These are phyloP conservation scores for Disparrhopalites patrizii DNA, from an alignment of 2,888 invertebrate genomes.

Conservation along the genomic window DNA sequence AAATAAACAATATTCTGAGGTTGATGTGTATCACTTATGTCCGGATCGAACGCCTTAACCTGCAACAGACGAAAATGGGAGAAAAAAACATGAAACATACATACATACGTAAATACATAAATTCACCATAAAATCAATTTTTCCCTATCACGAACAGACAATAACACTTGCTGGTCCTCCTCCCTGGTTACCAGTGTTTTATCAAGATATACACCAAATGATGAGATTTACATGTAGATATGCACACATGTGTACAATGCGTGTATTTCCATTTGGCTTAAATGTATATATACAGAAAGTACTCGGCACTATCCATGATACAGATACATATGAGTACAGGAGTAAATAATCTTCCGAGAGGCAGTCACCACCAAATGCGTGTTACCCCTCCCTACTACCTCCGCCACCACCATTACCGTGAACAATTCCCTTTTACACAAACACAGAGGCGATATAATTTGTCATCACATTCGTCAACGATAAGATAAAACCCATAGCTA, in stretches of 20 bases:
- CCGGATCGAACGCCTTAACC: slow-evolving; percentile 77
- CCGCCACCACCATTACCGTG: neutral
- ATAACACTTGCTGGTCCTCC: neutral
- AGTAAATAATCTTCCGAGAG: too few species aligned
- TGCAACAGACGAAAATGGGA: too few species aligned
- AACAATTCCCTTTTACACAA: slow-evolving; percentile 3
- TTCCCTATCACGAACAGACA: slow-evolving; percentile 1
- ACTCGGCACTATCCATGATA: too few species aligned
- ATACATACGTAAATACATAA: too few species aligned
- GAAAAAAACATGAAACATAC: too few species aligned
- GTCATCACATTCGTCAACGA: slow-evolving; percentile 15
- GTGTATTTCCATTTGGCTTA: too few species aligned
- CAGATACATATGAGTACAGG: too few species aligned
- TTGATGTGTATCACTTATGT: slow-evolving; percentile 69
- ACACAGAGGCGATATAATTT: slow-evolving; percentile 12
- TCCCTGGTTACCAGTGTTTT: too few species aligned
- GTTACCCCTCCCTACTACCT: neutral
- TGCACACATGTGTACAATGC: too few species aligned
- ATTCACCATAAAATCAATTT: slow-evolving; percentile 16
- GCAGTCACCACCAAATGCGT: too few species aligned
- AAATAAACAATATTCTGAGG: slow-evolving; percentile 75
- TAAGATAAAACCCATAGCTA: slow-evolving; percentile 12
- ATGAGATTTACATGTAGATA: too few species aligned
- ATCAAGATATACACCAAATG: neutral
- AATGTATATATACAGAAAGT: too few species aligned